Evolutionary conservation across 2,113 vertebrate species (phyloP).

Genomic region (Urocolius indicus): DNA sequence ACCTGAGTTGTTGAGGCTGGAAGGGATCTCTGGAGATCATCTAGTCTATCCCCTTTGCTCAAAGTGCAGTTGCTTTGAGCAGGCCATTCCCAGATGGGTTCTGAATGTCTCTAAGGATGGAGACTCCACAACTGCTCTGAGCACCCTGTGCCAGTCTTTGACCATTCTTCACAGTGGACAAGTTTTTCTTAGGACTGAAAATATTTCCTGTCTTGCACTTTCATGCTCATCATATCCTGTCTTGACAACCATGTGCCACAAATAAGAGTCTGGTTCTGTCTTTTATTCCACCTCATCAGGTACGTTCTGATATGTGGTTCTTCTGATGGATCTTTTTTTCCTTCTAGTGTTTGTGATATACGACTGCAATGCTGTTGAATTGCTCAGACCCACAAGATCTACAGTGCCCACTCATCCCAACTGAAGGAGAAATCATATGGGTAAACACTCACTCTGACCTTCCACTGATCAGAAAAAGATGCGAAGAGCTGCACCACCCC

Average conservation of each 20-base stretch:
- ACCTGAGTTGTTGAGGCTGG: background rate
- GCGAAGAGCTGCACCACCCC: background rate
- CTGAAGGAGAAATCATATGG: background rate
- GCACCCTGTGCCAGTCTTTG: background rate
- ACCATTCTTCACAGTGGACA: background rate
- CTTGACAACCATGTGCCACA: background rate
- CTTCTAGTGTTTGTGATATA: background rate
- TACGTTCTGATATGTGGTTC: background rate
- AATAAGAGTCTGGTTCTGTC: background rate
- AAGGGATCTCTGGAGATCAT: background rate
- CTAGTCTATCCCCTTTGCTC: background rate
- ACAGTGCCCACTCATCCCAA: background rate
- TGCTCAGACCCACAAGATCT: background rate
- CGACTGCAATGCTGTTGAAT: background rate
- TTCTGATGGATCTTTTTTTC: background rate
- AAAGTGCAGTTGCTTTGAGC: background rate
- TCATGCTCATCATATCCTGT: background rate
- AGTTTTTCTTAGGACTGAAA: background rate
- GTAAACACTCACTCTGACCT: background rate
- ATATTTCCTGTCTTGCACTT: background rate
- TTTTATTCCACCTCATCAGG: background rate
- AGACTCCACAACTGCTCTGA: background rate
- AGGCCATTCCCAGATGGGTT: background rate
- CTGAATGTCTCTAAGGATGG: background rate
- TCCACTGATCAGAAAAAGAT: background rate